Evolutionary conservation across 2,113 vertebrate genomes (phyloP).

Genomic region (Atrichornis clamosus): DNA sequence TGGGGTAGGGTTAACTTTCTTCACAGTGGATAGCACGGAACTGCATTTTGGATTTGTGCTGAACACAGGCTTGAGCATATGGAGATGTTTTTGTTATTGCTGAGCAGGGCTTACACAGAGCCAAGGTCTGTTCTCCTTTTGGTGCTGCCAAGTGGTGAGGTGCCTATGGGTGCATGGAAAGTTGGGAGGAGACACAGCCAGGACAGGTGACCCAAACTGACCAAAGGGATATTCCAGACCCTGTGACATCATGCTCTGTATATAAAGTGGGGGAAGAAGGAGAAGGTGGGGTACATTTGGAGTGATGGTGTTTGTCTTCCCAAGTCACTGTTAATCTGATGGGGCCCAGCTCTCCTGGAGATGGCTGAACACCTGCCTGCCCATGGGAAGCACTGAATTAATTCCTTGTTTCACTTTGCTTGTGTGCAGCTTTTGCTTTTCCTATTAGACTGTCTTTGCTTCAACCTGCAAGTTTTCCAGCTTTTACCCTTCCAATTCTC

Average conservation of each 20-base stretch:
- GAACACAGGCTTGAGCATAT: neutral
- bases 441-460: neutral
- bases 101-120: neutral
- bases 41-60: neutral
- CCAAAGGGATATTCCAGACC: neutral
- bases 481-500: neutral
- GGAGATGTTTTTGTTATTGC: neutral
- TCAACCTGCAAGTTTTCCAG: accelerated
- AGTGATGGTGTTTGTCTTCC: neutral
- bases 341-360: neutral
- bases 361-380: neutral
- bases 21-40: neutral
- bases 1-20: neutral
- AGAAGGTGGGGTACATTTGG: neutral
- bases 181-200: neutral
- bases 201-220: neutral
- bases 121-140: neutral
- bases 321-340: accelerated
- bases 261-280: neutral
- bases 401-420: neutral
- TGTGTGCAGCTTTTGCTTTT: neutral
- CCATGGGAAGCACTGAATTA: neutral
- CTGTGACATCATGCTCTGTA: neutral
- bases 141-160: accelerated
- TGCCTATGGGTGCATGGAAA: accelerated